These are phyloP conservation scores for Panthera leo DNA, from an alignment of 2,113 vertebrate genomes.

Conservation along the genomic window DNA sequence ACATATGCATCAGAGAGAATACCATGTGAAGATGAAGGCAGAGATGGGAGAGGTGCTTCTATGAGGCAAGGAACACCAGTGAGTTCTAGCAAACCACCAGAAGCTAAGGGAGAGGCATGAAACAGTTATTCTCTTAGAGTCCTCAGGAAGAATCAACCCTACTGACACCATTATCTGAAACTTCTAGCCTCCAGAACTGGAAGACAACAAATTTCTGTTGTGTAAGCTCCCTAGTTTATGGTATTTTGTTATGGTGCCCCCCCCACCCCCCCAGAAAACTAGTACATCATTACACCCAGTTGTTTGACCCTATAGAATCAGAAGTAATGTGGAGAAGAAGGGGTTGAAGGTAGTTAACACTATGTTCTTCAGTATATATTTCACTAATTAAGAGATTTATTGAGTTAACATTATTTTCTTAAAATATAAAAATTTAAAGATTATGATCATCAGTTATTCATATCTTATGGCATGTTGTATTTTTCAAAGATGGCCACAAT, in stretches of 20 bases:
- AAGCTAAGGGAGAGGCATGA: background rate
- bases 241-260: background rate
- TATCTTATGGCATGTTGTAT: background rate
- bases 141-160: background rate
- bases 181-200: background rate
- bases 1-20: background rate
- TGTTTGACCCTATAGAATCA: background rate
- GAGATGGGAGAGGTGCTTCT: background rate
- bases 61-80: background rate
- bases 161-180: background rate
- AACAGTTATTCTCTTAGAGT: background rate
- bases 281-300: too few relatives aligned
- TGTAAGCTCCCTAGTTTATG: too few relatives aligned
- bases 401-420: background rate
- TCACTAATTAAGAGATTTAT: background rate
- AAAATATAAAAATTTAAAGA: background rate
- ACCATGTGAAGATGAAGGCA: background rate
- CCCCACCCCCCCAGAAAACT: background rate
- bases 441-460: background rate
- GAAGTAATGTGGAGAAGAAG: background rate
- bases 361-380: background rate
- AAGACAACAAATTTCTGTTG: background rate
- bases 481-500: background rate
- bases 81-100: background rate
- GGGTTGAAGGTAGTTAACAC: background rate